Evolutionary conservation across 2,888 invertebrate species (phyloP), one percentile per base, ranked within the genome.

Genomic region (Theretra japonica): DNA sequence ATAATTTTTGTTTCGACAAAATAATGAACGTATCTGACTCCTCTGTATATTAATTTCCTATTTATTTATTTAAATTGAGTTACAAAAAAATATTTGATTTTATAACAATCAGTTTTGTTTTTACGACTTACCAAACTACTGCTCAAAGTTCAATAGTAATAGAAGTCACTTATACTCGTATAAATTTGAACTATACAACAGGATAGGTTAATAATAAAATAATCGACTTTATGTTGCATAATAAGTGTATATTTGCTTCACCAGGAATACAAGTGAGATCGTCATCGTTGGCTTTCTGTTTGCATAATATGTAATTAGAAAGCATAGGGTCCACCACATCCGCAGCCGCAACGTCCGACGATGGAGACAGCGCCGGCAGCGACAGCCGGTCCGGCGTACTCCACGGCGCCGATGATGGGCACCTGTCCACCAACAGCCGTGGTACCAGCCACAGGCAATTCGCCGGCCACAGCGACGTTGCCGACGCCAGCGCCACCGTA

Each of bases 311-410:
- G 21, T 15, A 41, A 68, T 60, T 68, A 73, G 68, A 11, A 60
- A 19, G 21, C 19, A 21, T 21, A 30, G 28, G n/a, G 48, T 59
- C 75, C 72, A 11, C 73, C 60, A 68, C 81, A 77, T 4, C 80
- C 80, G 71, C 84, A 82, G 2, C 77, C 80, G 72, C 82, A 83
- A 73, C 78, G 78, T 50, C 83, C 84, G 62, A 79, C 70, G 62
- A 85, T 82, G 70, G 80, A 75, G 69, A 83, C 83, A 17, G 76
- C 68, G 30, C 85, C 85, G 70, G 76, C 75, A 60, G 85, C 82
- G 23, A 79, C 83, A 41, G 84, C 77, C 21, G 70, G 72, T 23
- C 85, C 85, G 25, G 86, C 75, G 76, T 83, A 86, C 17, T 72
- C 73, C 33, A 83, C 82, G n/a, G 77, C 77, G 50, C 80, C 81